Evolutionary conservation across 1,140 invertebrate species (phyloP).

Genomic region (Meloidogyne chitwoodi): DNA sequence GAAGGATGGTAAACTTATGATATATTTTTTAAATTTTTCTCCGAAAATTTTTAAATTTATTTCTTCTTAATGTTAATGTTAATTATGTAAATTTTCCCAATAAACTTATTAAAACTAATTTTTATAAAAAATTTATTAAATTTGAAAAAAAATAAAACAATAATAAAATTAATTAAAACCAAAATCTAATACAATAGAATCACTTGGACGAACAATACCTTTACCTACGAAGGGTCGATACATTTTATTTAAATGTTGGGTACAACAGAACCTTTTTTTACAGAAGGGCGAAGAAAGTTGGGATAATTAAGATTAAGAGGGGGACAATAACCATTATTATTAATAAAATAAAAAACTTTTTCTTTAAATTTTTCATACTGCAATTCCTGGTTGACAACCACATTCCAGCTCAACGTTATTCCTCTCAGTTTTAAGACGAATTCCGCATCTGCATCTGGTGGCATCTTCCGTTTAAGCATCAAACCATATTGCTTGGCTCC

Average conservation of each 20-base stretch:
- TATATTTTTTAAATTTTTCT: too few species aligned
- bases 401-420: not conserved
- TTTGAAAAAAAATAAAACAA: too few species aligned
- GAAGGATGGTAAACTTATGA: too few species aligned
- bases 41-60: too few species aligned
- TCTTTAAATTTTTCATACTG: conserved; percentile 9
- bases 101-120: too few species aligned
- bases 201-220: not conserved
- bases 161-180: not conserved
- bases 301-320: not conserved
- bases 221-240: not conserved
- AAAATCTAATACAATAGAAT: not conserved
- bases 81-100: too few species aligned
- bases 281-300: not conserved
- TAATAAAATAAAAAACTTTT: not conserved
- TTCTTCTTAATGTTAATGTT: too few species aligned
- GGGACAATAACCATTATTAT: too few species aligned
- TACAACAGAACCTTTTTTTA: not conserved
- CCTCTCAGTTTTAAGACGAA: conserved; percentile 2
- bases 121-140: too few species aligned
- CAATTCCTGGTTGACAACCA: not conserved
- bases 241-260: not conserved
- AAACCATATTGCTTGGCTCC: not conserved
- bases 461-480: not conserved
- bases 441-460: not conserved